Conservation (phyloP, 2,888 invertebrate genomes). For the Drosophila maculinotata region DNA sequence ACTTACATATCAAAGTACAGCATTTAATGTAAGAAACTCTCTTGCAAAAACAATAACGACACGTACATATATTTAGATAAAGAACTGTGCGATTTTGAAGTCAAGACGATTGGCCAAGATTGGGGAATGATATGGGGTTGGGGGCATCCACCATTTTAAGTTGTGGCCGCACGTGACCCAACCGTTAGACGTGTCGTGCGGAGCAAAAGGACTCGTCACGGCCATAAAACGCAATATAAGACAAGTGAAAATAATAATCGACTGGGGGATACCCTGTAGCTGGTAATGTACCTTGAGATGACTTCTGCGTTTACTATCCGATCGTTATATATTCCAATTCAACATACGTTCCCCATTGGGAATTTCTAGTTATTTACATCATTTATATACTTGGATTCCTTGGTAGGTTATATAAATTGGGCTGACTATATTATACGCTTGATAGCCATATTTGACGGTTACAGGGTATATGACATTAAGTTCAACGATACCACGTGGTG, state of each 20-base stretch:
- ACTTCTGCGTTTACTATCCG: neutral
- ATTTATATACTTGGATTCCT: too few relatives aligned
- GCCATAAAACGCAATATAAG: slow-evolving; percentile 25
- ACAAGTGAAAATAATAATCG: neutral
- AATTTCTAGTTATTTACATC: too few relatives aligned
- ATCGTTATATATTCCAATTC: too few relatives aligned
- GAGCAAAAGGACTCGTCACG: slow-evolving; percentile 4
- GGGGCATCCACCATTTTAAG: slow-evolving; percentile 14
- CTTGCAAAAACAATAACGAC: neutral
- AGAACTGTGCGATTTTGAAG: neutral
- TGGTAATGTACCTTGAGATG: too few relatives aligned
- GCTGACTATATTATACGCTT: neutral
- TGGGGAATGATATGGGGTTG: neutral
- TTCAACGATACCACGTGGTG: slow-evolving; percentile 17
- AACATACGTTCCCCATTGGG: too few relatives aligned
- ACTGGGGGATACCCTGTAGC: neutral
- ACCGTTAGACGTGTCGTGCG: slow-evolving; percentile 17
- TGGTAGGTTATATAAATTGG: too few relatives aligned
- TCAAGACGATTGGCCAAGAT: slow-evolving; percentile 2
- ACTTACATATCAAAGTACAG: neutral
- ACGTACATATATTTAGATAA: slow-evolving; percentile 13
- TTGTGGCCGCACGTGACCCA: slow-evolving; percentile 41
- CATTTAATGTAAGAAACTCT: neutral
- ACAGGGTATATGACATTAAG: slow-evolving; percentile 19
- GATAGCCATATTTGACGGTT: neutral